Evolutionary conservation across 2,113 vertebrate species (phyloP).

Genomic region (Pagrus major): DNA sequence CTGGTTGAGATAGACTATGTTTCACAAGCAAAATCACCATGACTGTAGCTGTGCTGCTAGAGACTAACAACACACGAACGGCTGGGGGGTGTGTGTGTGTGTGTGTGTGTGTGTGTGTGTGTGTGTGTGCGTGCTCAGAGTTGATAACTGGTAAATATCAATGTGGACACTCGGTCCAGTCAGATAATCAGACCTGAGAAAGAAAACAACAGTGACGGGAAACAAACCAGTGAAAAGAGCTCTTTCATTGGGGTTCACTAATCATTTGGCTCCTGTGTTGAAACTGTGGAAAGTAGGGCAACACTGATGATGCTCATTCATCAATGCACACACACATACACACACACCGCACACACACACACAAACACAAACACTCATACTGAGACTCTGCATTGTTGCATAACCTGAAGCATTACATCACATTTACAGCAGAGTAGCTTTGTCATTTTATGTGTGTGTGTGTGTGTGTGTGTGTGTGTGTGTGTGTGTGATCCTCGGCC

Average conservation of each 20-base stretch:
- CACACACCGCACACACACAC: conserved; percentile 1
- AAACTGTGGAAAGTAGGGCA: conserved; percentile 37
- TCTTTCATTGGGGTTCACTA: conserved; percentile 10
- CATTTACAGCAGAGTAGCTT: conserved; percentile 21
- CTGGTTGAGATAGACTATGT: background rate
- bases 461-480: conserved; percentile 24
- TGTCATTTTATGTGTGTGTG: conserved; percentile 1
- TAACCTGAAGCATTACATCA: conserved; percentile 39
- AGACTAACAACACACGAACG: background rate
- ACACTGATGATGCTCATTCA: conserved; percentile 7
- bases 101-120: background rate
- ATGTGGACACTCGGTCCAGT: background rate
- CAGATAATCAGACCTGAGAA: background rate
- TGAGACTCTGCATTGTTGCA: conserved; percentile 29
- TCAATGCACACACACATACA: background rate
- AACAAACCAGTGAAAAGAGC: background rate
- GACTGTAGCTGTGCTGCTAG: background rate
- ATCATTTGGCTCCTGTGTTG: conserved; percentile 5
- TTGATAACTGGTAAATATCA: background rate
- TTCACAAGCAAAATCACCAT: background rate
- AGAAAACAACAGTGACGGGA: background rate
- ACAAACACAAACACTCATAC: background rate
- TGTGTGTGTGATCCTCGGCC: conserved; percentile 19
- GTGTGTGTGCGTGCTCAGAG: background rate
- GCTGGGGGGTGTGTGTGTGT: background rate